phyloP scores from a whole-genome alignment of 2,888 invertebrate species.

The Rotaria macrura region DNA sequence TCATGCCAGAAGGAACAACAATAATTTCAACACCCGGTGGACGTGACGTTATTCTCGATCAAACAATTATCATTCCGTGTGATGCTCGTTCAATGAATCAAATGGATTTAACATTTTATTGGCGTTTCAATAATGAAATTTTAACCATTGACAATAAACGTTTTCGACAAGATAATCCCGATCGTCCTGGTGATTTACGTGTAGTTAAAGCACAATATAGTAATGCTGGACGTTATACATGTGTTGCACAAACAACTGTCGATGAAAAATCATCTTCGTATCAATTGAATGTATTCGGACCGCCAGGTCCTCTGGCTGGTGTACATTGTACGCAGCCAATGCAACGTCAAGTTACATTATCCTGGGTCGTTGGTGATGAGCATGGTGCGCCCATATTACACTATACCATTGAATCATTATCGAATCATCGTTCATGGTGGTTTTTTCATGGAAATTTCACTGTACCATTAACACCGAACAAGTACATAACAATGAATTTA shows the following conservation, averaged over 20 bases:
- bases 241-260: conserved; percentile 32
- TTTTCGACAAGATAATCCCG: conserved; percentile 30
- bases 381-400: conserved; percentile 30
- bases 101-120: conserved; percentile 32
- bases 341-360: conserved; percentile 24
- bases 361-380: conserved; percentile 25
- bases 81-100: conserved; percentile 22
- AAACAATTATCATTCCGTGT: conserved; percentile 32
- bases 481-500: neutral
- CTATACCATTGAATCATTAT: conserved; percentile 30
- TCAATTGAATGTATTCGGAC: conserved; percentile 27
- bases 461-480: conserved; percentile 7
- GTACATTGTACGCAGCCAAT: conserved; percentile 26
- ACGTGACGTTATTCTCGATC: conserved; percentile 22
- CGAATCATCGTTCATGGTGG: conserved; percentile 29
- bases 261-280: conserved; percentile 21
- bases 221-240: conserved; percentile 29
- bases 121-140: conserved; percentile 32
- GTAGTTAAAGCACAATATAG: conserved; percentile 28
- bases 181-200: conserved; percentile 33
- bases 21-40: conserved; percentile 21
- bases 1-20: conserved; percentile 28
- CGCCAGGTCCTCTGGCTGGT: conserved; percentile 30
- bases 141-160: conserved; percentile 19
- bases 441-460: conserved; percentile 28